Base-by-base conservation (phyloP, 2,113 vertebrate species). In the Ibidorhyncha struthersii region DNA sequence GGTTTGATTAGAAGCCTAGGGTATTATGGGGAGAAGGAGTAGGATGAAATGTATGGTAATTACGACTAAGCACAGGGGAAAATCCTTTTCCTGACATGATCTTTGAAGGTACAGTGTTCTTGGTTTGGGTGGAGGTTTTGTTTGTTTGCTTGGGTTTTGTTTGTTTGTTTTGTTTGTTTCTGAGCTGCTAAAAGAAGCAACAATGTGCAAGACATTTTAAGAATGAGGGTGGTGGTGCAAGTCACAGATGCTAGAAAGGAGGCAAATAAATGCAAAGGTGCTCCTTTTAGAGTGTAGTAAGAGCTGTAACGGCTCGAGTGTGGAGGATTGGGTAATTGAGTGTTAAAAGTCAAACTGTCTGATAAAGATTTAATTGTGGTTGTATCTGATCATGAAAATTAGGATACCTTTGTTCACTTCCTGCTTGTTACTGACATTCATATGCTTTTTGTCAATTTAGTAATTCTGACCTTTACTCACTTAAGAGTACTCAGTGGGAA, bases 1-100 rank as follows among this genome's bases (percentile, higher is more conserved):
- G 86, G 67, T 96, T 96, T 93, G 93, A 92, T 96, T 94, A 92
- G 50, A 95, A 58, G 20, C 80, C 56, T 70, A 30, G 38, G 19
- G 49, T 86, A 40, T 84, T 93, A 69, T 84, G 71, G 84, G 84
- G 16, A 52, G 41, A 16, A 89, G 84, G 86, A 96, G 6, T 17
- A 38, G 67, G 38, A 43, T 73, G 86, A 83, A 93, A 56, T 59
- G 30, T 83, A 18, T 87, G 27, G 63, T 94, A 93, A 72, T 97
- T 95, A 91, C 18, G 29, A 20, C 59, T 84, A 92, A 65, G 67
- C 74, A 83, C 76, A 82, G 80, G 87, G 88, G 56, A 82, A 84
- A 81, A 81, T 53, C 22, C 22, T 76, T 73, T 93, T 93, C 61
- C 71, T 77, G 89, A 65, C 20, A 8, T 63, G 36, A 58, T 92